Percentiles rank a stretch among this genome's conserved stretches.
These are phyloP conservation scores for Acanthurus tractus DNA, from an alignment of 2,797 vertebrate species.

Conservation along the genomic window DNA sequence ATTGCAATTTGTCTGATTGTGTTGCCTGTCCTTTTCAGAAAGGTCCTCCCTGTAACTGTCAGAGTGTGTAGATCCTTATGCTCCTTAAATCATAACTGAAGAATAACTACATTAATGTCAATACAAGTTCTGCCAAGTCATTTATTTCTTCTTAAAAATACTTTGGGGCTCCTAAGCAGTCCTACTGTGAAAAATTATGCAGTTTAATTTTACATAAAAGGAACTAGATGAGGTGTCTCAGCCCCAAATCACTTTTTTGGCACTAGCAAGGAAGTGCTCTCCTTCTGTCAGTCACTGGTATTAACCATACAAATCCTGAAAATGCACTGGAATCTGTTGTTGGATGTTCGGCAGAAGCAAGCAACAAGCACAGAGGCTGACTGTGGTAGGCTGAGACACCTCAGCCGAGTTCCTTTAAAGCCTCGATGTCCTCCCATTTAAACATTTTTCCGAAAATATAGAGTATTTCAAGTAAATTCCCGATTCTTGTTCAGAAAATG, in stretches of 20 bases:
- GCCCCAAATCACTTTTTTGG: background rate
- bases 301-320: background rate
- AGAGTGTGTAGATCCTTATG: background rate
- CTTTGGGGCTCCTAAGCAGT: constrained; percentile 4
- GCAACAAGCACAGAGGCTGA: no score
- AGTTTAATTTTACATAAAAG: background rate
- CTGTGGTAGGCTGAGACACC: no score
- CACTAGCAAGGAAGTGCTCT: background rate
- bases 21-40: constrained; percentile 4
- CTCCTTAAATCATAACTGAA: constrained; percentile 21
- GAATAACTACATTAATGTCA: background rate
- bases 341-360: background rate
- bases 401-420: no score
- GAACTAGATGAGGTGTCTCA: no score
- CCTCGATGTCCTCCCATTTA: no score
- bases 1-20: background rate
- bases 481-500: background rate
- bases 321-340: background rate
- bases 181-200: background rate
- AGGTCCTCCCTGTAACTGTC: constrained; percentile 26
- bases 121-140: background rate
- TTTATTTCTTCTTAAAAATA: constrained; percentile 5
- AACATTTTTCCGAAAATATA: no score
- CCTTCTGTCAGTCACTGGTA: background rate
- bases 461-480: no score